phyloP scores from a whole-genome alignment of 2,888 invertebrate genomes.

The Epiperipatus broadwayi region DNA sequence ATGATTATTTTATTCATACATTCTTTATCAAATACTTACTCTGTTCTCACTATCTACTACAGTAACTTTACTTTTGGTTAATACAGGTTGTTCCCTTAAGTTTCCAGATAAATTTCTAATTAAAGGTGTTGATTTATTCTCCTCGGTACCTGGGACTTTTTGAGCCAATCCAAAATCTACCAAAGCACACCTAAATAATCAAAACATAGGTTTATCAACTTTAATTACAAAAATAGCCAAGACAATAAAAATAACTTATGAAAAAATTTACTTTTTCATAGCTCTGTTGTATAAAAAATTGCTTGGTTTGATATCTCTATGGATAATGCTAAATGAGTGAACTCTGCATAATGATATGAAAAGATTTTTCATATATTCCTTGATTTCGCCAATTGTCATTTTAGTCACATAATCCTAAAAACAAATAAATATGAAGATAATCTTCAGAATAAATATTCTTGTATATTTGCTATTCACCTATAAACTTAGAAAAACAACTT shows the following conservation, averaged over 20 bases:
- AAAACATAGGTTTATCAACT: slow-evolving; percentile 4
- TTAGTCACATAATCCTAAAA: slow-evolving; percentile 52
- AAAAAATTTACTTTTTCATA: slow-evolving; percentile 23
- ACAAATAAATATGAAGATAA: too few relatives aligned
- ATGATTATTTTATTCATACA: too few relatives aligned
- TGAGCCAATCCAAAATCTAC: slow-evolving; percentile 82
- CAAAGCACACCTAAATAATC: slow-evolving; percentile 35
- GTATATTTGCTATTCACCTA: background rate
- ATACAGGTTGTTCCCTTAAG: slow-evolving; percentile 14
- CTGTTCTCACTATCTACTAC: slow-evolving; percentile 13
- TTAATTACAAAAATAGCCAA: background rate
- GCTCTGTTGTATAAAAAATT: slow-evolving; percentile 68
- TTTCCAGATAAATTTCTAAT: slow-evolving; percentile 12
- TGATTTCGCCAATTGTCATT: slow-evolving; percentile 39
- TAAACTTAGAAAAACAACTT: background rate
- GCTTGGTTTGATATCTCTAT: slow-evolving; percentile 73
- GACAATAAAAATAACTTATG: background rate
- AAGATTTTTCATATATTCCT: slow-evolving; percentile 58
- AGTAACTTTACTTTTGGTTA: slow-evolving; percentile 8
- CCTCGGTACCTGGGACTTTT: slow-evolving; percentile 23
- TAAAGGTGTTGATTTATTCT: slow-evolving; percentile 14
- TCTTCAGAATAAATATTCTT: slow-evolving; percentile 8
- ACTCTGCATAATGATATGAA: slow-evolving; percentile 55
- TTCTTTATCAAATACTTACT: slow-evolving; percentile 3
- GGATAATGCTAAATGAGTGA: slow-evolving; percentile 63